Percentiles rank a stretch among this genome's conserved stretches.
Evolutionary conservation across 2,888 invertebrate genomes (phyloP).

Genomic region (Ganaspis brasiliensis): DNA sequence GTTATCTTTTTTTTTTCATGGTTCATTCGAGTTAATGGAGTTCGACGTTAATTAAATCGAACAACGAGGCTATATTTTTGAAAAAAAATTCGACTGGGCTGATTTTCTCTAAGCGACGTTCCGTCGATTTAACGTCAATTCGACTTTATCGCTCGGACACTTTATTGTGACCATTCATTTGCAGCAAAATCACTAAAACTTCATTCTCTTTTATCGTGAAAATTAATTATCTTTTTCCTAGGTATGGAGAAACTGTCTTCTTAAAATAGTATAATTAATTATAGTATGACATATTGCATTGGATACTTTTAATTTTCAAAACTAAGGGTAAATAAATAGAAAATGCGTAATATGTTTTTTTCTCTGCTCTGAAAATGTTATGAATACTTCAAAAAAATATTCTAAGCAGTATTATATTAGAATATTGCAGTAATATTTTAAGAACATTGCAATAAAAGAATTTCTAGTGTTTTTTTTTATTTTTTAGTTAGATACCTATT

Average conservation of each 20-base stretch:
- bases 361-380: too few relatives aligned
- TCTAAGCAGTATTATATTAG: too few relatives aligned
- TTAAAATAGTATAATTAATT: too few relatives aligned
- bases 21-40: background rate
- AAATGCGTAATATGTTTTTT: too few relatives aligned
- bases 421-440: too few relatives aligned
- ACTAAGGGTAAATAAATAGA: too few relatives aligned
- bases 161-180: slow-evolving; percentile 10
- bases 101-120: slow-evolving; percentile 17
- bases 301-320: too few relatives aligned
- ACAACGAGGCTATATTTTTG: background rate
- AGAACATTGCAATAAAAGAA: too few relatives aligned
- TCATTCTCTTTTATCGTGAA: background rate
- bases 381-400: too few relatives aligned
- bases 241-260: too few relatives aligned
- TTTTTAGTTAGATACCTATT: background rate
- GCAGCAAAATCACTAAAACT: background rate
- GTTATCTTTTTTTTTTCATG: background rate
- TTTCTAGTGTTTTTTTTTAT: background rate
- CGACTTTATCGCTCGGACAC: background rate
- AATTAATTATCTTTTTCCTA: too few relatives aligned
- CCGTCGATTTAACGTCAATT: slow-evolving; percentile 22
- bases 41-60: slow-evolving; percentile 7
- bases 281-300: too few relatives aligned
- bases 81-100: background rate